phyloP scores from a whole-genome alignment of 2,797 vertebrate species.

The Chromobotia macracanthus region DNA sequence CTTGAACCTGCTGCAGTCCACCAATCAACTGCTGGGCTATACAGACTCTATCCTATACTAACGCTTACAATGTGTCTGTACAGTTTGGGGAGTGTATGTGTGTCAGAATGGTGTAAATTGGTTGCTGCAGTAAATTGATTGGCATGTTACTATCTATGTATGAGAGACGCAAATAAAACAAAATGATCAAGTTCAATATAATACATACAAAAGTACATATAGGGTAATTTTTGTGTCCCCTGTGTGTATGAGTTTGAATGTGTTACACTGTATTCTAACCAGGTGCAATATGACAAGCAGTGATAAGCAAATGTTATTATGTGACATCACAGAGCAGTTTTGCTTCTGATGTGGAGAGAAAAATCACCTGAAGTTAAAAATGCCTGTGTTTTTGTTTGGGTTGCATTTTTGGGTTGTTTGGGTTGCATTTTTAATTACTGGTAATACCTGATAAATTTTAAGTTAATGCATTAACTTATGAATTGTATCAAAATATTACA shows the following conservation, averaged over 20 bases:
- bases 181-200: too few species aligned
- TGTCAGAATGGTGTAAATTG: background rate
- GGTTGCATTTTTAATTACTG: too few species aligned
- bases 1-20: constrained; percentile 60
- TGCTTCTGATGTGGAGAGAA: too few species aligned
- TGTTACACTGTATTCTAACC: background rate
- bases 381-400: background rate
- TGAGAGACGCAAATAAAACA: background rate
- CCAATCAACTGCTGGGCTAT: constrained; percentile 62
- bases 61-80: constrained; percentile 28
- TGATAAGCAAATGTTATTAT: background rate
- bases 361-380: background rate
- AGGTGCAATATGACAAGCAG: background rate
- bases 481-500: too few species aligned
- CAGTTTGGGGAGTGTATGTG: background rate
- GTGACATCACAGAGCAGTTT: background rate
- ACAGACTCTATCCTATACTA: constrained; percentile 63
- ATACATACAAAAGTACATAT: background rate
- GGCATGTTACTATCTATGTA: background rate
- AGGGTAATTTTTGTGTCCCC: background rate
- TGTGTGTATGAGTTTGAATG: background rate
- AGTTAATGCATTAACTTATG: too few species aligned
- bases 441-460: too few species aligned
- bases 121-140: background rate
- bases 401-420: too few species aligned